These are phyloP conservation scores for Acinonyx jubatus DNA, from an alignment of 2,113 vertebrate genomes.

Conservation along the genomic window DNA sequence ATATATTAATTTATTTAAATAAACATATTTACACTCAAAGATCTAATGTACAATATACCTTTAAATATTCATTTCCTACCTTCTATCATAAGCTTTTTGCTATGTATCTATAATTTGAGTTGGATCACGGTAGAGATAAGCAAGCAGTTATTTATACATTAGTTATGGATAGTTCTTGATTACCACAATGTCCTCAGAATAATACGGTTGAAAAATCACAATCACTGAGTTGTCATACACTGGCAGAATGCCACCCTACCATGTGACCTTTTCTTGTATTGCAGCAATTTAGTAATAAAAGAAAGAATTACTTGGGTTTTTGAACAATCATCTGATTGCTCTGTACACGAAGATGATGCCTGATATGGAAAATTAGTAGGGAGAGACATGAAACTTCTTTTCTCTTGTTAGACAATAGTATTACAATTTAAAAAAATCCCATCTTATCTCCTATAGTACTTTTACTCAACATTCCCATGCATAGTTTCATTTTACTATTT, in stretches of 20 bases:
- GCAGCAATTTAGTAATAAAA: conserved; percentile 79
- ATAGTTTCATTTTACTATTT: conserved; percentile 49
- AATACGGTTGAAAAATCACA: conserved; percentile 87
- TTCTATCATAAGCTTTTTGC: conserved; percentile 62
- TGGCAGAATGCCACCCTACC: conserved; percentile 85
- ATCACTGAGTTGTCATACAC: conserved; percentile 83
- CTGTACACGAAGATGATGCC: conserved; percentile 61
- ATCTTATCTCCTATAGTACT: conserved; percentile 16
- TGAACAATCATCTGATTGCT: conserved; percentile 62
- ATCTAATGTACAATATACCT: background rate
- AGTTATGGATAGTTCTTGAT: conserved; percentile 88
- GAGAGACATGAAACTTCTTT: conserved; percentile 40
- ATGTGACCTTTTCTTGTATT: conserved; percentile 84
- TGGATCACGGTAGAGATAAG: conserved; percentile 73
- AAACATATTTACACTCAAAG: conserved; percentile 4
- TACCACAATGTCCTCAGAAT: conserved; percentile 86
- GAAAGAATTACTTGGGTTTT: conserved; percentile 78
- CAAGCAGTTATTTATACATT: conserved; percentile 87
- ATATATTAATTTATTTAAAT: background rate
- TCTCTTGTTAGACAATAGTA: conserved; percentile 26
- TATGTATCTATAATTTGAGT: conserved; percentile 64
- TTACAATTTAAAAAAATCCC: background rate
- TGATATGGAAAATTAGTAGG: conserved; percentile 9
- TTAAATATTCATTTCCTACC: conserved; percentile 43
- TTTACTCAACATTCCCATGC: conserved; percentile 44